Base-by-base conservation (phyloP, 35 echinoderm and acorn worm species). In the Stichopus chloronotus region DNA sequence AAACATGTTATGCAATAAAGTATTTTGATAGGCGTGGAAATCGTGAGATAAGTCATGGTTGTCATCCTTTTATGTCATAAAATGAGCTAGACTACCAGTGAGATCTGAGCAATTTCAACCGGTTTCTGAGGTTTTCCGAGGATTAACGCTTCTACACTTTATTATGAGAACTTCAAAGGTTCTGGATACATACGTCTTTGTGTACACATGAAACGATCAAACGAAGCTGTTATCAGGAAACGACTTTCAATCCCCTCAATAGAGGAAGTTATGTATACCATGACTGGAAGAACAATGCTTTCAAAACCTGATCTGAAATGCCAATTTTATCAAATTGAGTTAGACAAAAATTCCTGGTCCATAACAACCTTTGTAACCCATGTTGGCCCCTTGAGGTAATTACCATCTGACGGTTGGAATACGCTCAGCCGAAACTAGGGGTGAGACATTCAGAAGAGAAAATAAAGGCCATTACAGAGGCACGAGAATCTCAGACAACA, bases 381-480 rank as follows among this genome's bases (percentile, higher is more conserved):
- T 19, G 17, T 10, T 59, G 92, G 87, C 4, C 24, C 90, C 0
- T 94, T 19, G 22, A 72, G 71, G 53, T 94, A 96, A 43, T 56
- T 94, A 96, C 55, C 30, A 87, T 52, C 79, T 96, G 20, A 87
- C 93, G 94, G 90, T 96, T 94, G 86, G 92, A 24, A 96, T 87
- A 21, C 85, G 59, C 21, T 94, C 80, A 2, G 92, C 87, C 86
- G 6, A 14, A 25, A 20, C 12, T 2, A 13, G 86, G 30, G 12
- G 25, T 63, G 22, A 71, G 58, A 10, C 55, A n/a, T 91, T 53
- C 16, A 23, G 30, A 71, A 16, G 86, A 71, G 30, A 88, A 71
- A 63, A 25, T 71, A 65, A n/a, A 21, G 91, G 92, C 87, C 21
- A 20, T 88, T 5, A 88, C 6, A 71, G 58, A 43, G 20, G 23